Conservation (phyloP, 2,797 vertebrate genomes). For the Falco novaeseelandiae region DNA sequence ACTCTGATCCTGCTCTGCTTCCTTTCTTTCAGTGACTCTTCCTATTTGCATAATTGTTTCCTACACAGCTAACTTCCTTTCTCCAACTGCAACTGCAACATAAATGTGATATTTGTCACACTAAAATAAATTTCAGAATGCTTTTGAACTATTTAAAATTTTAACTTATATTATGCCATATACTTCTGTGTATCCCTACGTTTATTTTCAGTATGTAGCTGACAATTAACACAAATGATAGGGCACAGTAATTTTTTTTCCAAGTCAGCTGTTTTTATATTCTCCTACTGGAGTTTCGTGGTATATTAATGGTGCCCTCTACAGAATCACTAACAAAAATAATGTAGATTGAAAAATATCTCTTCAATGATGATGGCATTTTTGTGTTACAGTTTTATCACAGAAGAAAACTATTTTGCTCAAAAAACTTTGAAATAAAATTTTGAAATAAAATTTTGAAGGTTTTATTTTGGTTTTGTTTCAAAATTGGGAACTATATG, state of each 20-base stretch:
- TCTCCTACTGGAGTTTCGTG: background rate
- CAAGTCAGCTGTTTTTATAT: background rate
- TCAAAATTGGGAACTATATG: background rate
- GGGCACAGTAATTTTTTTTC: background rate
- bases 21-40: background rate
- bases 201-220: background rate
- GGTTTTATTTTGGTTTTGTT: background rate
- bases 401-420: background rate
- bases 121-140: background rate
- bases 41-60: background rate
- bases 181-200: background rate
- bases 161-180: background rate
- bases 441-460: background rate
- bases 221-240: background rate
- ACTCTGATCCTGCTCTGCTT: background rate
- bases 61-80: background rate
- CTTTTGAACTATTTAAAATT: background rate
- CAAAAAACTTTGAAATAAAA: background rate
- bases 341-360: background rate
- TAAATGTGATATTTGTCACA: background rate
- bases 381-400: background rate
- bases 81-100: background rate
- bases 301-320: constrained; percentile 17
- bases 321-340: background rate
- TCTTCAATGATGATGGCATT: background rate